These are phyloP conservation scores for Harpalus rufipes DNA, from an alignment of 2,888 invertebrate species.

Conservation along the genomic window DNA sequence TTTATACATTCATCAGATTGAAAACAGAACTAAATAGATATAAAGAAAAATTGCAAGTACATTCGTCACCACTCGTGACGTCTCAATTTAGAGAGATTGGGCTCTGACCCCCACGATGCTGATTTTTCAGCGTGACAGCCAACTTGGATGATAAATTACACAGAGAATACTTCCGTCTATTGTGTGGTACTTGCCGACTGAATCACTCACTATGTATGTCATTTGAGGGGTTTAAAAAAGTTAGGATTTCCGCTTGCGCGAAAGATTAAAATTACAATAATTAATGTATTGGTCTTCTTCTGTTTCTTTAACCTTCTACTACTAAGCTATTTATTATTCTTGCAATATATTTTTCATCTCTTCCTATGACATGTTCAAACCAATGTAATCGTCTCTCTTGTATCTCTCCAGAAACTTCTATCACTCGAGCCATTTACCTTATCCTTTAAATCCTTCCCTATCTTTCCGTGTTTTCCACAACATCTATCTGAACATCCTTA, in stretches of 20 bases:
- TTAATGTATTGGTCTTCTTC: background rate
- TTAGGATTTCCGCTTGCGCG: background rate
- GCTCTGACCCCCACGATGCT: slow-evolving; percentile 39
- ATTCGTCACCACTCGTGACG: slow-evolving; percentile 30
- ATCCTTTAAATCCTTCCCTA: no score
- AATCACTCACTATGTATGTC: slow-evolving; percentile 33
- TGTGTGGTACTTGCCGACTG: slow-evolving; percentile 41
- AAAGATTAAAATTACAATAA: background rate
- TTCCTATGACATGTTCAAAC: no score
- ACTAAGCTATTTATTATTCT: no score
- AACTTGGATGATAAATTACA: slow-evolving; percentile 54
- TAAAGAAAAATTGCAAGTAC: slow-evolving; percentile 32
- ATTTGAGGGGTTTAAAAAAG: background rate
- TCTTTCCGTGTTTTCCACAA: no score
- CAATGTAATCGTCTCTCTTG: no score
- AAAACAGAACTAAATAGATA: slow-evolving; percentile 30
- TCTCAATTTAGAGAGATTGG: slow-evolving; percentile 33
- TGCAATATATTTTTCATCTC: no score
- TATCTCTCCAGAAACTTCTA: no score
- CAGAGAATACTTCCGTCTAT: slow-evolving; percentile 20
- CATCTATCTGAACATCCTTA: no score
- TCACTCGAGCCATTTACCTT: no score
- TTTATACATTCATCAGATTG: slow-evolving; percentile 44
- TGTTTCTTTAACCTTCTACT: no score
- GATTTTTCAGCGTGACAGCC: slow-evolving; percentile 43